Evolutionary conservation across 2,113 vertebrate species (phyloP), one percentile per base, ranked within the genome.

Genomic region (Pseudorasbora parva): DNA sequence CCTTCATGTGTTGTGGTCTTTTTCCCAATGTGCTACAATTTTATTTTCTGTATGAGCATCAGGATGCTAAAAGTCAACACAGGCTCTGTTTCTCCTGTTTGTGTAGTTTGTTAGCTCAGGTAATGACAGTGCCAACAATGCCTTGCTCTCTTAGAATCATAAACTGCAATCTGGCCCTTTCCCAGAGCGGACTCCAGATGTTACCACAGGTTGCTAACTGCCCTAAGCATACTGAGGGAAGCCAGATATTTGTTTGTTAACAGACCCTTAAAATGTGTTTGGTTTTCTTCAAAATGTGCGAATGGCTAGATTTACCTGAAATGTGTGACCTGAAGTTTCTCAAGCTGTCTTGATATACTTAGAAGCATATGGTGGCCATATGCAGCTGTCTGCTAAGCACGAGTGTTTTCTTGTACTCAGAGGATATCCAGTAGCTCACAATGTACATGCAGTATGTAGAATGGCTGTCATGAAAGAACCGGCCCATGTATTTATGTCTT

Each of bases 401-500:
- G 8, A 75, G 68, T 59, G 9, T 43, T 64, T 49, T 82, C 30
- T 64, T 27, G 14, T 51, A 47, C 84, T 73, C 75, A 86, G 75
- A 73, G 23, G 64, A 41, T 43, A 19, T 74, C 74, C 45, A 23
- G 75, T 84, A 71, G 62, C 73, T 64, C 30, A 76, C 84, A 66
- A 78, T 75, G 45, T 83, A 41, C 74, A 78, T 81, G 23, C 57
- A 33, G 57, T 41, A 84, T 82, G 33, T 71, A 56, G 11, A 84
- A 59, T 78, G 76, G 14, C 51, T 41, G 21, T 80, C 27, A 68
- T 27, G 66, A 68, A 76, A 88, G 14, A 25, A 49, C 59, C n/a
- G 78, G 14, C 27, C 88, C 57, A 85, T 86, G 89, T 81, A 88
- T 78, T 23, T 88, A 0, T 91, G 66, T 89, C 76, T 86, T 41